phyloP scores from a whole-genome alignment of 2,113 vertebrate genomes.

The Chascanopsetta lugubris region DNA sequence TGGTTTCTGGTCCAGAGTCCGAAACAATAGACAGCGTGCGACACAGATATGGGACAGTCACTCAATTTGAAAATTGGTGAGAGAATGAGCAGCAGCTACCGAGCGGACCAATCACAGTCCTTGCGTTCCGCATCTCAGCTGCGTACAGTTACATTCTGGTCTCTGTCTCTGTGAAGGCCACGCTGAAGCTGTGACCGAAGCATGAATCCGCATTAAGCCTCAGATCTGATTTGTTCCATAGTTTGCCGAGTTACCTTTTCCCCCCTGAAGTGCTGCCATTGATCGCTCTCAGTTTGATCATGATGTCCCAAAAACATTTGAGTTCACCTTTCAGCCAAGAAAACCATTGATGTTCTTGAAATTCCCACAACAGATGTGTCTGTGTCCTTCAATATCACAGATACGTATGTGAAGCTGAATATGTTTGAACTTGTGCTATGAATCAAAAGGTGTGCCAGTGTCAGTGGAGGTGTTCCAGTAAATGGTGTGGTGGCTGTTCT shows the following conservation, averaged over 20 bases:
- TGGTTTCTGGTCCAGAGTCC: no score
- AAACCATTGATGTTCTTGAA: constrained; percentile 18
- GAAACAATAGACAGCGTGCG: no score
- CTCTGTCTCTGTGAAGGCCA: no score
- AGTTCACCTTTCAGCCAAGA: constrained; percentile 15
- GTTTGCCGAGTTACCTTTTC: constrained; percentile 44
- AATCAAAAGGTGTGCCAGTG: constrained; percentile 49
- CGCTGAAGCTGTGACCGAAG: no score
- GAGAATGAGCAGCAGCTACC: no score
- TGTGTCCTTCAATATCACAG: constrained; percentile 21
- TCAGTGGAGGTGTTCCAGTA: constrained; percentile 47
- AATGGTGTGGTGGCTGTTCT: constrained; percentile 62
- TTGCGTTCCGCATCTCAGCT: no score
- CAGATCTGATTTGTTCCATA: constrained; percentile 26
- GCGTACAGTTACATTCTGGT: no score
- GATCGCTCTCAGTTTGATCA: constrained; percentile 16
- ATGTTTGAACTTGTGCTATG: constrained; percentile 35
- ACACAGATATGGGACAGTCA: no score
- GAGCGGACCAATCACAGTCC: no score
- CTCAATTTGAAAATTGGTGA: no score
- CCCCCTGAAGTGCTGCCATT: constrained; percentile 22
- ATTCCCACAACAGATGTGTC: constrained; percentile 19
- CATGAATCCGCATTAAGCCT: constrained; percentile 40
- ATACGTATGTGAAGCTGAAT: constrained; percentile 1
- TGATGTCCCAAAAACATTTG: constrained; percentile 4